Conservation (phyloP, 2,888 invertebrate species). For the Luperina nickerlii region DNA sequence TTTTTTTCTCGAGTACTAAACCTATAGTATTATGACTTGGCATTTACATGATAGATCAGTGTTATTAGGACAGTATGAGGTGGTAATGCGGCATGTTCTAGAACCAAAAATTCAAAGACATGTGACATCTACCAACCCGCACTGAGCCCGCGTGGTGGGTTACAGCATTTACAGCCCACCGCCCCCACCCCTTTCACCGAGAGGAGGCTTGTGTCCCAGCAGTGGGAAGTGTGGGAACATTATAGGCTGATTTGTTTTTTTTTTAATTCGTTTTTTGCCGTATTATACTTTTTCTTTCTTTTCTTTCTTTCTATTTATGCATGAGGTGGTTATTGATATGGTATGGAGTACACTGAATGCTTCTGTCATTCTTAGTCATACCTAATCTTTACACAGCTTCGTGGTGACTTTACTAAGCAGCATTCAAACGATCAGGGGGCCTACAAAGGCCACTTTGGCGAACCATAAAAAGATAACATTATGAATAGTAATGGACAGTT, state of each 20-base stretch:
- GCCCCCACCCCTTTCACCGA: no score
- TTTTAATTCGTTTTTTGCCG: no score
- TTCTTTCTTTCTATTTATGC: no score
- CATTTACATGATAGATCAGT: not conserved
- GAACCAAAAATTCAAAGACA: not conserved
- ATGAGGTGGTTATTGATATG: not conserved
- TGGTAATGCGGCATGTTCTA: not conserved
- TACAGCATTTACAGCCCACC: not conserved
- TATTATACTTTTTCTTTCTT: no score
- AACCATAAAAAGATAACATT: no score
- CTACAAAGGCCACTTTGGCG: no score
- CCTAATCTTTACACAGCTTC: not conserved
- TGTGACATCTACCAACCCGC: not conserved
- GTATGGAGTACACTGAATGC: not conserved
- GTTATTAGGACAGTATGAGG: not conserved
- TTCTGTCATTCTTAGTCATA: not conserved
- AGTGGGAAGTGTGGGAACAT: not conserved
- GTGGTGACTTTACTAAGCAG: not conserved
- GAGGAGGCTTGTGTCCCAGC: not conserved
- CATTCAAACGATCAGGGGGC: constrained; percentile 2
- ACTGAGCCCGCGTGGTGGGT: not conserved
- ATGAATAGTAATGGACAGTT: no score
- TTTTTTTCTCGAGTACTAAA: not conserved
- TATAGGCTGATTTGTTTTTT: not conserved
- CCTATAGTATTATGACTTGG: not conserved